Conservation (phyloP, 2,113 vertebrate genomes). For the Phoxinus phoxinus region DNA sequence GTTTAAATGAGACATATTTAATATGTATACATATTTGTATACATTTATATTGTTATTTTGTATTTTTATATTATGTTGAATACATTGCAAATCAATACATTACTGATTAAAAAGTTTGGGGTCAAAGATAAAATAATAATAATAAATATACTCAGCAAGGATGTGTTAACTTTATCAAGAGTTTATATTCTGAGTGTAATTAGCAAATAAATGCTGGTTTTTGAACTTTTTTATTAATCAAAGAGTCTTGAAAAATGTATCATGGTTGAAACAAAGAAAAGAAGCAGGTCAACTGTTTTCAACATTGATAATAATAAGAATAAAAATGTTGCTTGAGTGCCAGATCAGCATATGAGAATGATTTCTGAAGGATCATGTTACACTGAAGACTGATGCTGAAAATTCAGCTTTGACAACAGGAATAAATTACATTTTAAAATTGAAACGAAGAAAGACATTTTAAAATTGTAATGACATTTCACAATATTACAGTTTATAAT, state of each 20-base stretch:
- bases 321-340: background rate
- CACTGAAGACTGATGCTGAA: background rate
- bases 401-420: background rate
- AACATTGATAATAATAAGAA: no score
- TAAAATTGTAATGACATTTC: no score
- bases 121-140: no score
- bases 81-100: no score
- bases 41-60: background rate
- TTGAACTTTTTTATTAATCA: background rate
- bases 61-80: background rate
- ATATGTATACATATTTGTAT: no score
- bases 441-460: no score
- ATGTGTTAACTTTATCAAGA: background rate
- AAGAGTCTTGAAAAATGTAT: background rate
- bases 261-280: background rate
- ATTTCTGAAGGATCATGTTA: background rate
- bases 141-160: background rate
- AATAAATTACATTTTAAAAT: background rate
- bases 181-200: background rate
- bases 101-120: no score
- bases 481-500: background rate
- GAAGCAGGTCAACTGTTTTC: background rate
- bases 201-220: background rate
- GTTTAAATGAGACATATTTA: background rate
- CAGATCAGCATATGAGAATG: background rate